These are phyloP conservation scores for Agelas oroides DNA, from an alignment of 37 sponge, comb jelly and placozoan species.

Conservation along the genomic window DNA sequence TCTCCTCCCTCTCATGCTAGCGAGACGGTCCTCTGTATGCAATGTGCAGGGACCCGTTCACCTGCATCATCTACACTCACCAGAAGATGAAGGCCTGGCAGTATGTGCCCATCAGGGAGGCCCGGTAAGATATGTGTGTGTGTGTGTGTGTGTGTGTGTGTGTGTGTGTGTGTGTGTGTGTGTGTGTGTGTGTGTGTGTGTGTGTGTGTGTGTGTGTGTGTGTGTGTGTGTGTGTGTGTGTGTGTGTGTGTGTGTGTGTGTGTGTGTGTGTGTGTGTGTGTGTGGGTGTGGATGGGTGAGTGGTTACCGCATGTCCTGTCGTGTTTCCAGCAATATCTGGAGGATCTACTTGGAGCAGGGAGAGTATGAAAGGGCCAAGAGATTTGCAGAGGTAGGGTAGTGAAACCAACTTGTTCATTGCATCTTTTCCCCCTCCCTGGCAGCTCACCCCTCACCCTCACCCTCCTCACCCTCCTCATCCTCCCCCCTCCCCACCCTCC, in stretches of 20 bases:
- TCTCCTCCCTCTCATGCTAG: constrained; percentile 4
- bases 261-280: no score
- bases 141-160: no score
- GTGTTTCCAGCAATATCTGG: constrained; percentile 91
- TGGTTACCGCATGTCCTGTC: no score
- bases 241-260: no score
- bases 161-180: no score
- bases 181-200: no score
- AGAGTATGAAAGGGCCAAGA: constrained; percentile 85
- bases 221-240: no score
- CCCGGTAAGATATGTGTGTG: constrained; percentile 47
- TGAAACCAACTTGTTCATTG: neutral
- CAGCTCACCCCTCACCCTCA: no score
- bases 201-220: no score
- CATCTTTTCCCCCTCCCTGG: neutral
- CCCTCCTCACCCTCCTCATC: no score
- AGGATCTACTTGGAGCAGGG: constrained; percentile 87
- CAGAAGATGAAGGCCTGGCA: constrained; percentile 25
- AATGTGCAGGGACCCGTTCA: constrained; percentile 59
- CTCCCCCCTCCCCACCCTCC: no score
- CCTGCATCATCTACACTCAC: constrained; percentile 32
- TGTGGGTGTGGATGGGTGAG: no score
- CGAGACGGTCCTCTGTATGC: constrained; percentile 46
- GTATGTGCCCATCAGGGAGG: constrained; percentile 37
- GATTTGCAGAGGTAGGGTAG: constrained; percentile 70